These are phyloP conservation scores for Danio kyathit DNA, from an alignment of 2,797 vertebrate genomes.

Conservation along the genomic window DNA sequence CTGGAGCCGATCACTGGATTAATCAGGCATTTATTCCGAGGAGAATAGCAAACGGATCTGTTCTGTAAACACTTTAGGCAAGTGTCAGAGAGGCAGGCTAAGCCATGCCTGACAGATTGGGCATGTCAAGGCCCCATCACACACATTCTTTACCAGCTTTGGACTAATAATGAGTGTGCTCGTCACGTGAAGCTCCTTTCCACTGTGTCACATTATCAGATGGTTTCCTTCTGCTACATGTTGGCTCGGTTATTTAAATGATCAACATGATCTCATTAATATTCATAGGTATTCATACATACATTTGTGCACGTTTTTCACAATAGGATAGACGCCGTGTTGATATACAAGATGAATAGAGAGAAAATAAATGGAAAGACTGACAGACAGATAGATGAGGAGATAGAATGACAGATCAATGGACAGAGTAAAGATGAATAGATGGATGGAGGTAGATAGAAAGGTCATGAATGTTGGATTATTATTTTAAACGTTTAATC, in stretches of 20 bases:
- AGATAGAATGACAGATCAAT: neutral
- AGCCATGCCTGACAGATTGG: conserved; percentile 36
- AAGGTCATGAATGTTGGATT: too few species aligned
- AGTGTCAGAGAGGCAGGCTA: conserved; percentile 36
- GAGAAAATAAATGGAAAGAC: neutral
- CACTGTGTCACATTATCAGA: conserved; percentile 11
- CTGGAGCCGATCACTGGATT: conserved; percentile 34
- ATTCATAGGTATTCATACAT: neutral
- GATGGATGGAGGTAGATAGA: neutral
- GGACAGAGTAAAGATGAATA: too few species aligned
- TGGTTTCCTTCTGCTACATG: conserved; percentile 23
- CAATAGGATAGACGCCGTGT: neutral
- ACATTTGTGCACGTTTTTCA: neutral
- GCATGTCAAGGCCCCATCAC: conserved; percentile 38
- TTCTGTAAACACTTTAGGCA: conserved; percentile 42
- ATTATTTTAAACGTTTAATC: too few species aligned
- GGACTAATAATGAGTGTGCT: conserved; percentile 31
- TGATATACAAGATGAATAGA: neutral
- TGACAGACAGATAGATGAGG: neutral
- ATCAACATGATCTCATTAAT: conserved; percentile 31
- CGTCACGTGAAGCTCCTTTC: conserved; percentile 4
- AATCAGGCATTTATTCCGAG: conserved; percentile 30
- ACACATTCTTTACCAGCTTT: conserved; percentile 20
- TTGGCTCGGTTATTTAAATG: neutral
- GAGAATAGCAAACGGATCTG: conserved; percentile 30